These are phyloP conservation scores for Agapornis roseicollis DNA, from an alignment of 2,113 vertebrate genomes.

Conservation along the genomic window DNA sequence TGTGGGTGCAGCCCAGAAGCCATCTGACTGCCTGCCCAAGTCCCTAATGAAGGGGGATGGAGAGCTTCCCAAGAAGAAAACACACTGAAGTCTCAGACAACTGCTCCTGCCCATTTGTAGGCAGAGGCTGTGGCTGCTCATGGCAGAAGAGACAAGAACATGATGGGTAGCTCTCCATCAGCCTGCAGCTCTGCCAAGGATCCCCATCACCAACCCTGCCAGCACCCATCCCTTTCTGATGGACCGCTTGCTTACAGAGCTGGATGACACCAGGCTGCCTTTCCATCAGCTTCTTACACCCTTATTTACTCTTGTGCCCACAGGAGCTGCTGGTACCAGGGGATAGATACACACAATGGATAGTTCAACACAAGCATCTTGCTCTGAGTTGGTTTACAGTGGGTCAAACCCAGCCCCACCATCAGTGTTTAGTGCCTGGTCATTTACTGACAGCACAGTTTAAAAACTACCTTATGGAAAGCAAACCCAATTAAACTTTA, in stretches of 20 bases:
- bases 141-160: background rate
- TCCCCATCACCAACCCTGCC: background rate
- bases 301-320: background rate
- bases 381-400: background rate
- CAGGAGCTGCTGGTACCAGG: background rate
- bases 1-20: background rate
- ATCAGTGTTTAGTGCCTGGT: rapidly evolving
- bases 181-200: rapidly evolving
- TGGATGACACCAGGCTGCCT: background rate
- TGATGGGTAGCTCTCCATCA: background rate
- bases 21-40: background rate
- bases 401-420: background rate
- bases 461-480: background rate
- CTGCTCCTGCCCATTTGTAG: background rate
- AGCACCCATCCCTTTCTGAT: background rate
- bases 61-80: background rate
- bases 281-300: rapidly evolving
- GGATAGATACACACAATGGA: rapidly evolving
- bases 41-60: rapidly evolving
- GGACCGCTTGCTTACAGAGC: rapidly evolving
- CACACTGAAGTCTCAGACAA: background rate
- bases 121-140: background rate
- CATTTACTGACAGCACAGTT: background rate
- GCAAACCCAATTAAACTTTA: conserved; percentile 38
- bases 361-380: background rate